Conservation (phyloP, 2,888 invertebrate genomes). For the Clepsis dumicolana region DNA sequence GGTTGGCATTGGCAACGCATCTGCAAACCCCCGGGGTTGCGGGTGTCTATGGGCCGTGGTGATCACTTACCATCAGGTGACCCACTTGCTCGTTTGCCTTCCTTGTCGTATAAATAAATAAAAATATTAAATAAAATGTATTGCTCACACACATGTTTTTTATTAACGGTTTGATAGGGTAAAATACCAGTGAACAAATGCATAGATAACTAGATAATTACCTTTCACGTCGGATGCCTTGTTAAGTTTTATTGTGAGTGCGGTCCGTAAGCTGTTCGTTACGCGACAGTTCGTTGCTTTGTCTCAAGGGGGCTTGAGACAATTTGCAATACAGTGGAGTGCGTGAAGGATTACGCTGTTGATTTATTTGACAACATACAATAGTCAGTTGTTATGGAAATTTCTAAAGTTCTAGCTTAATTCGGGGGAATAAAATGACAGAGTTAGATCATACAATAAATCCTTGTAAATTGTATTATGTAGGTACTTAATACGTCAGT, state of each 20-base stretch:
- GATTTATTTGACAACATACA: constrained; percentile 21
- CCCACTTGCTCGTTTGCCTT: too few species aligned
- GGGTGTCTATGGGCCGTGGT: not conserved
- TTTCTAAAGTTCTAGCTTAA: not conserved
- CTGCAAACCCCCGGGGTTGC: too few species aligned
- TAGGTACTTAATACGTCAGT: too few species aligned
- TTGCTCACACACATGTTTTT: too few species aligned
- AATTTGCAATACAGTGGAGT: constrained; percentile 11
- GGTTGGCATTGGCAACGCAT: too few species aligned
- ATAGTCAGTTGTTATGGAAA: constrained; percentile 12
- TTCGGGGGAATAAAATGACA: not conserved
- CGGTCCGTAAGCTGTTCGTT: constrained; percentile 18
- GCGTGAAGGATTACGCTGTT: constrained; percentile 7
- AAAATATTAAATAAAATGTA: too few species aligned
- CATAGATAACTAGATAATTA: too few species aligned
- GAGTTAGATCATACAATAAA: not conserved
- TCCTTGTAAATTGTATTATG: too few species aligned
- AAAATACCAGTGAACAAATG: too few species aligned
- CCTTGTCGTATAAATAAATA: too few species aligned
- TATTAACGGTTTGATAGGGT: too few species aligned
- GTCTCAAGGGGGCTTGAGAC: constrained; percentile 1
- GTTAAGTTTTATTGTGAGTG: constrained; percentile 12
- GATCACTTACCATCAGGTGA: too few species aligned
- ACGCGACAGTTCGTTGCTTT: constrained; percentile 15
- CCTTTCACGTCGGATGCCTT: constrained; percentile 6